A percentile compares a stretch with the other conserved stretches of the same genome.
Evolutionary conservation across 2,888 invertebrate species (phyloP).

Genomic region (Rhimphoctona megacephalus): DNA sequence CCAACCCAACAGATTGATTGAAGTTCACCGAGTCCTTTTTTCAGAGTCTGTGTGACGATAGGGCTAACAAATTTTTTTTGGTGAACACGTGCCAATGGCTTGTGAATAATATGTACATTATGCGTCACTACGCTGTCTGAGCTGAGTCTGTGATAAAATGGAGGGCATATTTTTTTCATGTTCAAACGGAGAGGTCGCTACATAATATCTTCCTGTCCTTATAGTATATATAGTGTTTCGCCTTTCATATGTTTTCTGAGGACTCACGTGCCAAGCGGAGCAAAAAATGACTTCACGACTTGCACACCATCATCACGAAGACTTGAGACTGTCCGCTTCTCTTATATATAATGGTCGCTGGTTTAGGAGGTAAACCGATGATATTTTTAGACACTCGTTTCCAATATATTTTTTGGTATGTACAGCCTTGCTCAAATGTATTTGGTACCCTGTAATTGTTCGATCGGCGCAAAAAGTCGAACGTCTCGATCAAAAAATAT

Average conservation of each 20-base stretch:
- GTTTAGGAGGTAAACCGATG: conserved; percentile 5
- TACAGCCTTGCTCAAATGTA: no score
- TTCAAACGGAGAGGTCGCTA: conserved; percentile 1
- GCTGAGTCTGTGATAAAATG: conserved; percentile 15
- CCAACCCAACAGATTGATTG: neutral
- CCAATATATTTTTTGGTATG: neutral
- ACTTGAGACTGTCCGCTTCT: conserved; percentile 5
- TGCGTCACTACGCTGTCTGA: conserved; percentile 14
- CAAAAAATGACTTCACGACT: conserved; percentile 59
- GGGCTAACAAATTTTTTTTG: neutral
- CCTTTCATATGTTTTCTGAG: conserved; percentile 48
- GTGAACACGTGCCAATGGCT: conserved; percentile 20
- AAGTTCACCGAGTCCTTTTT: neutral
- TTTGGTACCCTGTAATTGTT: no score
- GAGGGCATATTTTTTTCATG: conserved; percentile 18
- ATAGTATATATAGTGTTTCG: conserved; percentile 39
- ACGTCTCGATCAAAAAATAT: no score
- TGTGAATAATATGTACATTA: conserved; percentile 39
- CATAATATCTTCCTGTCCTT: conserved; percentile 38
- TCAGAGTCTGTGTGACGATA: neutral
- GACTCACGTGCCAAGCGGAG: conserved; percentile 51
- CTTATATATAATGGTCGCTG: conserved; percentile 2
- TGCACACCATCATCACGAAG: conserved; percentile 1
- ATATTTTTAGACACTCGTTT: conserved; percentile 60
- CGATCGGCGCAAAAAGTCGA: no score